Conservation (phyloP, 2,888 invertebrate species). For the Pilophorus perplexus region DNA sequence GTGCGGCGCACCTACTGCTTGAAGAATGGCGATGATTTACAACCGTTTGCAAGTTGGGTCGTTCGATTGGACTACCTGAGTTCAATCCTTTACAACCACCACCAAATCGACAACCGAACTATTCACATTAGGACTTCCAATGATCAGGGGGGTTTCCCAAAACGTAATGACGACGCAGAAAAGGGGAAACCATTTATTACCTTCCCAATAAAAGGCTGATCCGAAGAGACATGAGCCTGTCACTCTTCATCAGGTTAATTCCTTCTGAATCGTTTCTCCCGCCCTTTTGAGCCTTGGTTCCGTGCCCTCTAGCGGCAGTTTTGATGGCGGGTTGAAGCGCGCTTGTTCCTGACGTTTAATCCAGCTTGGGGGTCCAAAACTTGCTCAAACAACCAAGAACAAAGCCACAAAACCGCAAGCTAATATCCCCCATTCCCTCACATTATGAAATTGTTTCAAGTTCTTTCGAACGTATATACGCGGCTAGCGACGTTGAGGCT, state of each 20-base stretch:
- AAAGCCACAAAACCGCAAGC: too few species aligned
- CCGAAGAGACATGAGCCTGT: not conserved
- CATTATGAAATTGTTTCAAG: too few species aligned
- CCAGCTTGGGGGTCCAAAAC: not conserved
- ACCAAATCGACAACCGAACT: too few species aligned
- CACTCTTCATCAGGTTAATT: not conserved
- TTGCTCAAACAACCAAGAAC: too few species aligned
- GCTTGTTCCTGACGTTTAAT: constrained; percentile 2
- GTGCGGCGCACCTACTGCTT: too few species aligned
- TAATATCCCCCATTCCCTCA: too few species aligned
- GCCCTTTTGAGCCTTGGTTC: not conserved
- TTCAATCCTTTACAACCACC: too few species aligned
- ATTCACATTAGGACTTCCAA: too few species aligned
- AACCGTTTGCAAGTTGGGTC: too few species aligned
- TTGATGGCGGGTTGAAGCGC: not conserved
- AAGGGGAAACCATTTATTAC: constrained; percentile 2
- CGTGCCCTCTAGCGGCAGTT: not conserved
- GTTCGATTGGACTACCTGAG: not conserved
- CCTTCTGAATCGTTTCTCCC: constrained; percentile 4
- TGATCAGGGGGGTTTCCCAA: not conserved
- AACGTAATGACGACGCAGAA: not conserved
- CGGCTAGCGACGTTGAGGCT: too few species aligned
- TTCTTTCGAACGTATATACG: too few species aligned
- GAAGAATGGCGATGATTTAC: too few species aligned
- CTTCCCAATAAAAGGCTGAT: not conserved